Base-by-base conservation (phyloP, 2,113 vertebrate species). In the Forbesichthys papilliferus region DNA sequence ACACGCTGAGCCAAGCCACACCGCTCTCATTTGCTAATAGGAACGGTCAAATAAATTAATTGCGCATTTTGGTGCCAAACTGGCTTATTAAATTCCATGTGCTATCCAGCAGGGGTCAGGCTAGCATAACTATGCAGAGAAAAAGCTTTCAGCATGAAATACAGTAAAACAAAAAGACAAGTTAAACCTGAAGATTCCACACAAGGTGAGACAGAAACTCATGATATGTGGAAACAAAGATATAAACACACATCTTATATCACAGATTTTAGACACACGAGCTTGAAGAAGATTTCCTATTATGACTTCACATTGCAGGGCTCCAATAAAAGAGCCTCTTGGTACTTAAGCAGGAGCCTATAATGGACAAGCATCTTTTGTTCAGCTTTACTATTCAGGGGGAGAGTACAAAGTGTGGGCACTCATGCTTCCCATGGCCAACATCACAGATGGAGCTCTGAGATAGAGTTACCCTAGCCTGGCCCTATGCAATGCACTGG, bases 171-270 rank as follows among this genome's bases (percentile, higher is more conserved):
- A 3, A 79, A 85, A 90, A 89, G 79, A 81, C 75, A 52, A 9
- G 60, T 88, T 79, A 79, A 71, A 89, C 88, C 89, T 89, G 79
- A 36, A 68, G 55, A 82, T 84, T 73, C 79, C 79, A 55, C 36
- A 79, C 71, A 76, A 86, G 78, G 75, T 79, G 76, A 60, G 16
- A 27, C 34, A 27, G 49, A 14, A 36, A 54, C 54, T 56, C 58
- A 33, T 61, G 18, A 53, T 33, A 10, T 55, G 16, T 71, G 12
- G 57, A 73, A 61, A 42, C 20, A 48, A 46, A 62, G 16, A 48
- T 54, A 56, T 4, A 56, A 18, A 56, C 14, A 54, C 14, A 16
- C 14, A 20, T 8, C n/a, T 56, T 13, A 27, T 8, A 42, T 42
- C 36, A 42, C 36, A 42, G 36, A 8, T 8, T 42, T 42, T 42